A percentile compares a stretch with the other conserved stretches of the same genome.
Evolutionary conservation across 92 coral and sea anemone genomes (phyloP).

Genomic region (Zoanthus gigantus): DNA sequence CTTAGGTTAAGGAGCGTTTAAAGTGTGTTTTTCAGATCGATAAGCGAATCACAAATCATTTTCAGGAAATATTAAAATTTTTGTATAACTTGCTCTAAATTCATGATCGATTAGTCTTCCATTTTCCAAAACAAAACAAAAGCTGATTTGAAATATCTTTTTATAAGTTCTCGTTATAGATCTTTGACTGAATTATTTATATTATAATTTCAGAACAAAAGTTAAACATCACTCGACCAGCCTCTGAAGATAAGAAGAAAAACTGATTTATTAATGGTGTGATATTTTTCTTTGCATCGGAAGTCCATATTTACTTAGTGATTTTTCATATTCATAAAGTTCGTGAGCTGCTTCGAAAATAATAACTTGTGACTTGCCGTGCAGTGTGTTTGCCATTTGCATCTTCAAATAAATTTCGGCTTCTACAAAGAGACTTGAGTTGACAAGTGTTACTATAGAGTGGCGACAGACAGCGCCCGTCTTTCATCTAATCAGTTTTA

Average conservation of each 20-base stretch:
- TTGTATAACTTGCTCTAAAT: neutral
- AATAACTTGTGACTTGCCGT: slow-evolving; percentile 24
- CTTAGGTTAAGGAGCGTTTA: neutral
- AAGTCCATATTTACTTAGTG: slow-evolving; percentile 19
- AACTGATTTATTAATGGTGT: neutral
- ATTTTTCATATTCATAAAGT: slow-evolving; percentile 21
- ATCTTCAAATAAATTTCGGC: slow-evolving; percentile 42
- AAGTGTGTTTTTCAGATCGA: neutral
- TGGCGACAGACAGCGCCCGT: slow-evolving; percentile 17
- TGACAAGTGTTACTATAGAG: slow-evolving; percentile 23
- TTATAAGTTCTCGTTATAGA: neutral
- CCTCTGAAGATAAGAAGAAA: neutral
- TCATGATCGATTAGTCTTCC: neutral
- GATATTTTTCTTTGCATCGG: neutral
- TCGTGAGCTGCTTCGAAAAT: slow-evolving; percentile 32
- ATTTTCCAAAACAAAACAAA: neutral
- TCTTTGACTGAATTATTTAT: neutral
- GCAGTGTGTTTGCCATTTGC: slow-evolving; percentile 32
- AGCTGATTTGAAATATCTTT: neutral
- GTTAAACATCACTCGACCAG: neutral
- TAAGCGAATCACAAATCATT: neutral
- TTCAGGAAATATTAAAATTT: slow-evolving; percentile 24
- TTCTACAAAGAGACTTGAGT: slow-evolving; percentile 18
- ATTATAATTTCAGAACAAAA: neutral
- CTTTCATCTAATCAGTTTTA: slow-evolving; percentile 36